Percentiles rank a stretch among this genome's conserved stretches.
Evolutionary conservation across 2,888 invertebrate genomes (phyloP).

Genomic region (Aphidius colemani): DNA sequence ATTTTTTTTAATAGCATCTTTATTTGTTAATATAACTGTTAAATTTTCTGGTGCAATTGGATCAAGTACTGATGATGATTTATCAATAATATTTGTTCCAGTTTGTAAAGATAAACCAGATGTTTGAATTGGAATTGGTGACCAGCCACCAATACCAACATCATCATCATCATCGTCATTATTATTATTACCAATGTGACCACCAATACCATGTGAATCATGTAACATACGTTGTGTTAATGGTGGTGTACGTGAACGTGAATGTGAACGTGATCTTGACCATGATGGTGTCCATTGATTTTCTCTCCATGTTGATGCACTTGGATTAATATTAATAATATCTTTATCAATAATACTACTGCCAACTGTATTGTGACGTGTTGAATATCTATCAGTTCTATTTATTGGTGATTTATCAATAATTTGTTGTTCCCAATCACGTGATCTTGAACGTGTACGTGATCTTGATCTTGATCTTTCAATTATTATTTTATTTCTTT

Average conservation of each 20-base stretch:
- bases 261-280: conserved; percentile 66
- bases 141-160: conserved; percentile 60
- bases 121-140: conserved; percentile 63
- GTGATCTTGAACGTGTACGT: conserved; percentile 34
- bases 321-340: conserved; percentile 17
- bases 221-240: no score
- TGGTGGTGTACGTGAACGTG: conserved; percentile 41
- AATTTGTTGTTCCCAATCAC: conserved; percentile 49
- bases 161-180: conserved; percentile 28
- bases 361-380: neutral
- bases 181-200: no score
- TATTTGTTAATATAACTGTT: conserved; percentile 67
- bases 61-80: conserved; percentile 14
- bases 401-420: conserved; percentile 5
- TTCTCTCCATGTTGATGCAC: conserved; percentile 45
- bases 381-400: neutral
- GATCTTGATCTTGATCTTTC: conserved; percentile 41
- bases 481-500: conserved; percentile 30
- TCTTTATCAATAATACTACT: conserved; percentile 23
- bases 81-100: neutral
- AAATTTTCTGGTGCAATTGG: conserved; percentile 62
- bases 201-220: no score
- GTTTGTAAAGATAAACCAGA: neutral
- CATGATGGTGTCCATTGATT: conserved; percentile 64
- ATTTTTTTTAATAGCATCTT: conserved; percentile 61